Evolutionary conservation across 1,140 invertebrate species (phyloP).

Genomic region (Orussus abietinus): DNA sequence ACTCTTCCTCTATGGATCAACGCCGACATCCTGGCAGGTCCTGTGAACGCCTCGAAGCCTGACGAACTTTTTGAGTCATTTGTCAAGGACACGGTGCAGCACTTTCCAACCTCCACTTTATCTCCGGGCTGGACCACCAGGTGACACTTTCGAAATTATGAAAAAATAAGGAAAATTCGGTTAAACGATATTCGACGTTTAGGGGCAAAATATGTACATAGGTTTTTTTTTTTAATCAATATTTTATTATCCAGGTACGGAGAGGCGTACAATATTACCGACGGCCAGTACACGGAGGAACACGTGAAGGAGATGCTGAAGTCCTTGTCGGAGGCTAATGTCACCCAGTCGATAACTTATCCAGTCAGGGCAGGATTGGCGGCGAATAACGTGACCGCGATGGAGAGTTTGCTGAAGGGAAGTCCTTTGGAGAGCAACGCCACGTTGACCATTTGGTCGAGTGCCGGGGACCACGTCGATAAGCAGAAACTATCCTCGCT

Average conservation of each 20-base stretch:
- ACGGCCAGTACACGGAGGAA: conserved; percentile 62
- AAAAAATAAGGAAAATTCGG: neutral
- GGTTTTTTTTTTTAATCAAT: conserved; percentile 4
- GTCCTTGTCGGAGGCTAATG: conserved; percentile 54
- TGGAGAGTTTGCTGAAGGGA: conserved; percentile 55
- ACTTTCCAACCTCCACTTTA: conserved; percentile 65
- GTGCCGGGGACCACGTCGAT: conserved; percentile 60
- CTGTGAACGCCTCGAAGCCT: conserved; percentile 61
- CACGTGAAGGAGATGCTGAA: conserved; percentile 74
- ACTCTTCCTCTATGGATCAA: conserved; percentile 82
- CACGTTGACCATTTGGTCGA: conserved; percentile 73
- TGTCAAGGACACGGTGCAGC: conserved; percentile 53
- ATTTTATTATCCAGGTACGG: conserved; percentile 32
- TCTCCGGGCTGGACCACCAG: conserved; percentile 86
- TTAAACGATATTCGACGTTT: too few relatives aligned
- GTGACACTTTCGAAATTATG: conserved; percentile 29
- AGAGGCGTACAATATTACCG: conserved; percentile 36
- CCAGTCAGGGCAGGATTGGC: conserved; percentile 73
- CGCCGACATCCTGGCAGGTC: conserved; percentile 81
- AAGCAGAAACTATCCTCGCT: conserved; percentile 57
- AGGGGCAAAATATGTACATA: conserved; percentile 8
- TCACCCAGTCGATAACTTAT: conserved; percentile 72
- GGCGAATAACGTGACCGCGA: conserved; percentile 58
- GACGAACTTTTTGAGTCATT: conserved; percentile 75
- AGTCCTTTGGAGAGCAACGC: conserved; percentile 35